A percentile compares a stretch with the other conserved stretches of the same genome.
phyloP scores from a whole-genome alignment of 2,888 invertebrate species.

The Zelleria hepariella region DNA sequence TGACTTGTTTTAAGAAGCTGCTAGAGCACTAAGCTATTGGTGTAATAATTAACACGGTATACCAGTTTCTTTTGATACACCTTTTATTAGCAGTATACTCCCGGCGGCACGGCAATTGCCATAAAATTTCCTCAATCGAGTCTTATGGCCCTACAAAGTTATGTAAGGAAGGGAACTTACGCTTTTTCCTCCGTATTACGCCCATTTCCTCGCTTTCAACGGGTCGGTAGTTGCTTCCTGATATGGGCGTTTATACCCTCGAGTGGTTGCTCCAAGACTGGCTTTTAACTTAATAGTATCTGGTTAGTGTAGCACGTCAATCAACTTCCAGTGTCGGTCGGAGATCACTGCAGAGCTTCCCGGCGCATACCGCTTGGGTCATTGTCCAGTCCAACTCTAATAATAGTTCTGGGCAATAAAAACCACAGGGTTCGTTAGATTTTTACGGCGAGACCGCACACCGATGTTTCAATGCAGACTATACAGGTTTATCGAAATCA shows the following conservation, averaged over 20 bases:
- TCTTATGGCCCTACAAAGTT: not conserved
- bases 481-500: slow-evolving; percentile 17
- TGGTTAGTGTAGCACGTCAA: slow-evolving; percentile 41
- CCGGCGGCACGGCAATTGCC: not conserved
- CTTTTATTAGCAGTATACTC: not conserved
- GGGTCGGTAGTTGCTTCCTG: slow-evolving; percentile 37
- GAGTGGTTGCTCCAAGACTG: slow-evolving; percentile 30
- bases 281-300: slow-evolving; percentile 31
- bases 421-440: not conserved
- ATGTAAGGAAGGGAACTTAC: slow-evolving; percentile 47
- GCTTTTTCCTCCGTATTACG: slow-evolving; percentile 64
- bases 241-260: slow-evolving; percentile 27
- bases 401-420: slow-evolving; percentile 13
- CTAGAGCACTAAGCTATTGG: not conserved
- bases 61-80: not conserved
- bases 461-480: not conserved
- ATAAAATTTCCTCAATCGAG: not conserved
- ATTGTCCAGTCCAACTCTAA: slow-evolving; percentile 48
- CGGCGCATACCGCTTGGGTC: slow-evolving; percentile 55
- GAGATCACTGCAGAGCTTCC: slow-evolving; percentile 25
- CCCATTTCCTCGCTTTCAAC: slow-evolving; percentile 52
- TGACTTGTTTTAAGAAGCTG: not conserved
- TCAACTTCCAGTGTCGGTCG: slow-evolving; percentile 39
- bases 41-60: too few relatives aligned
- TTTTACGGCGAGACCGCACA: not conserved